A percentile compares a stretch with the other conserved stretches of the same genome.
These are phyloP conservation scores for Trachelus iudaicus DNA, from an alignment of 2,888 invertebrate species.

Conservation along the genomic window DNA sequence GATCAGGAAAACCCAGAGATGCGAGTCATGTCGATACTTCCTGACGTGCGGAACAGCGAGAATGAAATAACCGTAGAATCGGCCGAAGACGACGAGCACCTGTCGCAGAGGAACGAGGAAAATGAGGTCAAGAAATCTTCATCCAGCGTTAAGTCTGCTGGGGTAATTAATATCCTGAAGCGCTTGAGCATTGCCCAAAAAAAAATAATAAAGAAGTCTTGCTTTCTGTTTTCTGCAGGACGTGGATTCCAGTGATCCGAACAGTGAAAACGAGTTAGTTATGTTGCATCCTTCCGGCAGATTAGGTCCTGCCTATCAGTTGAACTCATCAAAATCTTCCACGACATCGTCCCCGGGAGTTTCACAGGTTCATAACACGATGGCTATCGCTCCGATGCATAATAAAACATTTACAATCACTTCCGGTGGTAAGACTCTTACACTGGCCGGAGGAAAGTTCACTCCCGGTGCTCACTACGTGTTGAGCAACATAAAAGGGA, in stretches of 20 bases:
- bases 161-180: not conserved
- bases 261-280: slow-evolving; percentile 20
- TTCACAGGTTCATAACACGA: not conserved
- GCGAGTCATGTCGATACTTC: not conserved
- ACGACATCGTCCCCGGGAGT: not conserved
- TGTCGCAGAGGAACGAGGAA: not conserved
- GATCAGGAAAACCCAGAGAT: slow-evolving; percentile 27
- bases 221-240: slow-evolving; percentile 12
- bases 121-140: slow-evolving; percentile 5
- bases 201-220: not conserved
- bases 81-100: slow-evolving; percentile 21
- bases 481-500: slow-evolving; percentile 48
- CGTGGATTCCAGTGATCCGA: slow-evolving; percentile 24
- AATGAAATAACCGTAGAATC: slow-evolving; percentile 26
- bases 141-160: not conserved
- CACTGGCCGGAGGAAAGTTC: slow-evolving; percentile 45
- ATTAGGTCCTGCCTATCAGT: not conserved
- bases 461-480: slow-evolving; percentile 46
- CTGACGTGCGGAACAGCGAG: not conserved
- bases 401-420: slow-evolving; percentile 49
- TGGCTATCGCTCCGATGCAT: slow-evolving; percentile 32
- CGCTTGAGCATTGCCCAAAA: not conserved
- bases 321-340: not conserved
- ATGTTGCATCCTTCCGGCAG: not conserved
- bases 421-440: slow-evolving; percentile 47